phyloP scores from a whole-genome alignment of 2,797 vertebrate genomes.

The Lithobates sylvaticus region DNA sequence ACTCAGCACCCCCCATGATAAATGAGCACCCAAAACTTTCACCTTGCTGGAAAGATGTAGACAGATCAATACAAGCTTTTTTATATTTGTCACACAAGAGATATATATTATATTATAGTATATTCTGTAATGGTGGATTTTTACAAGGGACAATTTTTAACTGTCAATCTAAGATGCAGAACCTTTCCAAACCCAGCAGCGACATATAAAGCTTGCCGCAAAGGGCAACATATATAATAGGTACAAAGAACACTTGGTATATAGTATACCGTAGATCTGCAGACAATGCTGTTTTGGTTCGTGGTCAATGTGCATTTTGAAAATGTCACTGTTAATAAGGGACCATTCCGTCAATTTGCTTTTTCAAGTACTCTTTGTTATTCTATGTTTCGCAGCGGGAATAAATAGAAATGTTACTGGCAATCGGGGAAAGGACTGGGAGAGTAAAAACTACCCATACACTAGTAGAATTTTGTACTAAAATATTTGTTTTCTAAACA shows the following conservation, averaged over 20 bases:
- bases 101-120: no score
- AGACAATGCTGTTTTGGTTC: slow-evolving; percentile 16
- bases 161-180: slow-evolving; percentile 27
- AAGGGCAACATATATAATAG: slow-evolving; percentile 30
- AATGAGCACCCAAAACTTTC: no score
- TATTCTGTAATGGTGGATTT: slow-evolving; percentile 32
- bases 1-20: no score
- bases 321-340: slow-evolving; percentile 34
- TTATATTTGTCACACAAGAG: neutral
- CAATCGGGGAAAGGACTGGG: no score
- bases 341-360: slow-evolving; percentile 17
- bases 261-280: neutral
- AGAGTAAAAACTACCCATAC: no score
- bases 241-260: neutral
- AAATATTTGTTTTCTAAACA: no score
- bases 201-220: slow-evolving; percentile 21
- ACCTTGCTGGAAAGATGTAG: no score
- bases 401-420: no score
- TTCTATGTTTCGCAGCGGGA: no score
- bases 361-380: neutral
- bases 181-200: neutral
- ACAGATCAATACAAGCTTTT: no score
- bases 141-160: slow-evolving; percentile 44
- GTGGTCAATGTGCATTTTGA: neutral
- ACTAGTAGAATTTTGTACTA: no score